Conservation (phyloP, 2,888 invertebrate species). For the Microctonus aethiopoides region DNA sequence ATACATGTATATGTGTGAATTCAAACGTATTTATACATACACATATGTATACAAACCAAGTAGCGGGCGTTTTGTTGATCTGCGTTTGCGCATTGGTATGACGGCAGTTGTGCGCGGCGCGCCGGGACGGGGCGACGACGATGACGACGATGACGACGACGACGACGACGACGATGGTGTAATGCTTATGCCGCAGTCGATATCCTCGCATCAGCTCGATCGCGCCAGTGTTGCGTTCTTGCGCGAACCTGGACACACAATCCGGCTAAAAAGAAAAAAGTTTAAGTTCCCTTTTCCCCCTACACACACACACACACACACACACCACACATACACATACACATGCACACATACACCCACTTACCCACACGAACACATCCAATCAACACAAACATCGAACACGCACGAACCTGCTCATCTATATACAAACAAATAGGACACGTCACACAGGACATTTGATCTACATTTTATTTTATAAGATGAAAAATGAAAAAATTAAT, state of each 20-base stretch:
- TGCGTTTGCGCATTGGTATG: constrained; percentile 49
- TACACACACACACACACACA: not conserved
- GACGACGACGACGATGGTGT: constrained; percentile 44
- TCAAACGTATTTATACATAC: not conserved
- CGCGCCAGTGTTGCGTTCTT: constrained; percentile 42
- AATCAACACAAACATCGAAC: no score
- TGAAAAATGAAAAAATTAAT: not conserved
- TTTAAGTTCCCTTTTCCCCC: not conserved
- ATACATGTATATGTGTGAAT: constrained; percentile 7
- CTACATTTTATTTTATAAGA: not conserved
- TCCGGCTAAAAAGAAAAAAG: not conserved
- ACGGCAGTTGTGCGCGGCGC: constrained; percentile 52
- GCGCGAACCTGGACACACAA: not conserved
- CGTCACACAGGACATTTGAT: not conserved
- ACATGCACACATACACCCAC: not conserved
- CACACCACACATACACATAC: not conserved
- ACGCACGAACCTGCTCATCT: no score
- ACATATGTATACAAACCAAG: not conserved
- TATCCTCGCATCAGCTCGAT: constrained; percentile 47
- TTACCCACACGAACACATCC: not conserved
- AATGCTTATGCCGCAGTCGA: constrained; percentile 49
- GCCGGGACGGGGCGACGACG: constrained; percentile 61
- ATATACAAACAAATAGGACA: not conserved
- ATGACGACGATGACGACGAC: constrained; percentile 48
- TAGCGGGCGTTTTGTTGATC: constrained; percentile 16